Evolutionary conservation across 2,113 vertebrate genomes (phyloP).

Genomic region (Xerus inauris): DNA sequence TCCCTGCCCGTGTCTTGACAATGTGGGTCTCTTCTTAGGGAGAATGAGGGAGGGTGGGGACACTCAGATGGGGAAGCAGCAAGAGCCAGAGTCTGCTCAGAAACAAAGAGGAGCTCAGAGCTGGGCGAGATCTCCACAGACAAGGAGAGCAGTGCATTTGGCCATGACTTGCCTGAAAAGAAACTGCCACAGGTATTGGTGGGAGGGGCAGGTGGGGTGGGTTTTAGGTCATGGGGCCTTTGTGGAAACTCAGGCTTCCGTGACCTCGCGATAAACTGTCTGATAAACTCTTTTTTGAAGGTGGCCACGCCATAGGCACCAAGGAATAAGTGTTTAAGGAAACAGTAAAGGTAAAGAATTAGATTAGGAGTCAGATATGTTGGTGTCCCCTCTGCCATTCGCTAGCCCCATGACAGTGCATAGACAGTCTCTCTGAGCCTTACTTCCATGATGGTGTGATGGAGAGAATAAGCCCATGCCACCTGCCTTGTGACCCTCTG

Average conservation of each 20-base stretch:
- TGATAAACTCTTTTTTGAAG: background rate
- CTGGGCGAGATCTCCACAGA: background rate
- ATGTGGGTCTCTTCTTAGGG: background rate
- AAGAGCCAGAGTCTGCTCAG: background rate
- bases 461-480: background rate
- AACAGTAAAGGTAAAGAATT: background rate
- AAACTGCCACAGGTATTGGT: too few species aligned
- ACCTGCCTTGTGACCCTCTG: background rate
- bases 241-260: background rate
- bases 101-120: background rate
- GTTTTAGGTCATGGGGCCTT: background rate
- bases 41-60: background rate
- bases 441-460: background rate
- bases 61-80: too few species aligned
- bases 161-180: background rate
- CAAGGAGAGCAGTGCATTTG: rapidly evolving
- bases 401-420: background rate
- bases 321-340: background rate
- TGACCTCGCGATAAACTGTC: too few species aligned
- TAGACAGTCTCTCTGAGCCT: background rate
- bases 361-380: too few species aligned
- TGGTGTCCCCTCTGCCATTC: background rate
- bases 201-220: background rate
- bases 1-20: rapidly evolving
- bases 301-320: background rate